These are phyloP conservation scores for Machaerirhynchus nigripectus DNA, from an alignment of 2,113 vertebrate genomes.

Conservation along the genomic window DNA sequence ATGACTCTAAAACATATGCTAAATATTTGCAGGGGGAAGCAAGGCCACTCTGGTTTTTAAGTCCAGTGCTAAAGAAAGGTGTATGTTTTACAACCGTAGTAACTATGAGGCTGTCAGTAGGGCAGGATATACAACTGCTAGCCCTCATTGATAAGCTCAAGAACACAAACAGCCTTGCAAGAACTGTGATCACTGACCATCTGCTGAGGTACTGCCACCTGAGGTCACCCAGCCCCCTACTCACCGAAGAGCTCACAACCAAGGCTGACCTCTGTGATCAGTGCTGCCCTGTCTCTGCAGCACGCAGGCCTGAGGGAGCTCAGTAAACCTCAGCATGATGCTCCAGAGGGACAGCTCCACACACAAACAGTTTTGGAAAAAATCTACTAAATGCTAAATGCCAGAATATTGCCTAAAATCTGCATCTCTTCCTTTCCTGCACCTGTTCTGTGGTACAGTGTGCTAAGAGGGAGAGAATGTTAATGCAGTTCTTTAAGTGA, in stretches of 20 bases:
- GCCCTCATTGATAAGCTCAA: not conserved
- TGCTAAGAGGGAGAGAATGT: no score
- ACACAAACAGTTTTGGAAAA: rapidly evolving
- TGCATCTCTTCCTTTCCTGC: not conserved
- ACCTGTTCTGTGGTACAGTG: rapidly evolving
- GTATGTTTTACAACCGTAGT: not conserved
- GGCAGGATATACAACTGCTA: not conserved
- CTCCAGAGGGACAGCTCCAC: rapidly evolving
- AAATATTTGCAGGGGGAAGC: not conserved
- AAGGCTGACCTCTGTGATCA: not conserved
- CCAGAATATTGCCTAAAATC: not conserved
- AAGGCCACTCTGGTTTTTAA: not conserved
- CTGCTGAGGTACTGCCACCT: not conserved
- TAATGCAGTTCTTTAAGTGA: not conserved
- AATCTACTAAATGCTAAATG: not conserved
- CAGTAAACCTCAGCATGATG: rapidly evolving
- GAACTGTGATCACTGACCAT: not conserved
- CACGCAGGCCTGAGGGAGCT: rapidly evolving
- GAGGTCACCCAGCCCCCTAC: not conserved
- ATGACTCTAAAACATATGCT: rapidly evolving
- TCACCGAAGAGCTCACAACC: rapidly evolving
- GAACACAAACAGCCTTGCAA: not conserved
- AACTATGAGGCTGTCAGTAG: not conserved
- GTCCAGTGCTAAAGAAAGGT: not conserved
- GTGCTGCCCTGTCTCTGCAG: not conserved